Evolutionary conservation across 35 echinoderm and acorn worm species (phyloP).

Genomic region (Patiria miniata): DNA sequence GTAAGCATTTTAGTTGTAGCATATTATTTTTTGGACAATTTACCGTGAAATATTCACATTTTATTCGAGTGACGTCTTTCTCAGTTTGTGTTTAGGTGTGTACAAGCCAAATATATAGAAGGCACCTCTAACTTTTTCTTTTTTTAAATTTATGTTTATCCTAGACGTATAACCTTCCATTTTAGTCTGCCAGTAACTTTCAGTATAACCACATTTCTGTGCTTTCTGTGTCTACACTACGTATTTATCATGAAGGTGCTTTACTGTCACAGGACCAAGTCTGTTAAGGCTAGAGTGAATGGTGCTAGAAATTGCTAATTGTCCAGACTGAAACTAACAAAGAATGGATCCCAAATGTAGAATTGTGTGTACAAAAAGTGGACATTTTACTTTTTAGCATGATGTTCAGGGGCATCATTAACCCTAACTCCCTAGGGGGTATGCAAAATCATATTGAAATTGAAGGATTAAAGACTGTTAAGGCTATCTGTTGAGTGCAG

Average conservation of each 20-base stretch:
- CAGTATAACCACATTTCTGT: neutral
- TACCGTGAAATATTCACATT: constrained; percentile 29
- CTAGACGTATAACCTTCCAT: neutral
- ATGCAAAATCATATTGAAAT: no score
- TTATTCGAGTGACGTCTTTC: constrained; percentile 20
- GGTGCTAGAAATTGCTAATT: no score
- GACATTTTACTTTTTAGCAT: no score
- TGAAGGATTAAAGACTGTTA: no score
- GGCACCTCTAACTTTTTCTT: neutral
- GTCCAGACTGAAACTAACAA: no score
- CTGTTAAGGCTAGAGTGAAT: neutral
- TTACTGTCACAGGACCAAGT: neutral
- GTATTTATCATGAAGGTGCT: neutral
- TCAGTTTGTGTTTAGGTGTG: neutral
- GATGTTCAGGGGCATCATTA: no score
- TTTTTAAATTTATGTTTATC: neutral
- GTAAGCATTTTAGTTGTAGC: constrained; percentile 12
- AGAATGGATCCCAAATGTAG: no score
- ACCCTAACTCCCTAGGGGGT: no score
- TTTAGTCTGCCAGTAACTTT: constrained; percentile 11
- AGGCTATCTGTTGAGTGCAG: no score
- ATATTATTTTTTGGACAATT: neutral
- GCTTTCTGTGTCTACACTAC: neutral
- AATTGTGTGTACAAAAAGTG: no score
- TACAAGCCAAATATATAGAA: neutral